These are phyloP conservation scores for Pomacea maculata DNA, from an alignment of 1,140 invertebrate species.

Conservation along the genomic window DNA sequence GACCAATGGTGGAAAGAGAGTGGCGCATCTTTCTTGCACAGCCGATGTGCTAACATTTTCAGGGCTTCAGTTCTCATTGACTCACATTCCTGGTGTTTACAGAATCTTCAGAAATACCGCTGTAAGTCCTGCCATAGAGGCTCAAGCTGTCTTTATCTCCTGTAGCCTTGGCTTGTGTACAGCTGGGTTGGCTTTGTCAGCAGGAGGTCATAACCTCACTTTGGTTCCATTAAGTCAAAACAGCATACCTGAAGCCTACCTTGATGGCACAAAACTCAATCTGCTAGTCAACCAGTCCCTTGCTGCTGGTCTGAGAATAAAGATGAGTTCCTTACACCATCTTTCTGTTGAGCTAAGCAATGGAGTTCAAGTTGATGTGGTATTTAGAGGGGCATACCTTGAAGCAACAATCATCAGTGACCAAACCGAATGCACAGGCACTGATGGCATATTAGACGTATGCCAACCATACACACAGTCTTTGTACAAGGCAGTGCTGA, in stretches of 20 bases:
- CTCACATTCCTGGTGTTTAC: conserved; percentile 30
- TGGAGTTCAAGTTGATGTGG: conserved; percentile 2
- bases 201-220: conserved; percentile 17
- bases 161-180: conserved; percentile 34
- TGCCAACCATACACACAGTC: conserved; percentile 25
- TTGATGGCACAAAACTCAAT: conserved; percentile 9
- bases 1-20: conserved; percentile 7
- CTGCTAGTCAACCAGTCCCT: conserved; percentile 15
- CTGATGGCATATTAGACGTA: conserved; percentile 31
- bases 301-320: not conserved
- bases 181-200: conserved; percentile 26
- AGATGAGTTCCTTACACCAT: conserved; percentile 1
- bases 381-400: conserved; percentile 5
- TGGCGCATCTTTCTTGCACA: conserved; percentile 29
- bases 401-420: conserved; percentile 13
- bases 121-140: conserved; percentile 12
- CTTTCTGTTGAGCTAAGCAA: conserved; percentile 5
- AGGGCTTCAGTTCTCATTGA: conserved; percentile 27
- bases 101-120: conserved; percentile 14
- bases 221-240: conserved; percentile 26
- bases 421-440: conserved; percentile 17
- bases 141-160: conserved; percentile 31
- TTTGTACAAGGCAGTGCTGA: conserved; percentile 5
- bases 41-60: conserved; percentile 33
- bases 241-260: conserved; percentile 25